Evolutionary conservation across 2,888 invertebrate species (phyloP).

Genomic region (Seladonia tumulorum): DNA sequence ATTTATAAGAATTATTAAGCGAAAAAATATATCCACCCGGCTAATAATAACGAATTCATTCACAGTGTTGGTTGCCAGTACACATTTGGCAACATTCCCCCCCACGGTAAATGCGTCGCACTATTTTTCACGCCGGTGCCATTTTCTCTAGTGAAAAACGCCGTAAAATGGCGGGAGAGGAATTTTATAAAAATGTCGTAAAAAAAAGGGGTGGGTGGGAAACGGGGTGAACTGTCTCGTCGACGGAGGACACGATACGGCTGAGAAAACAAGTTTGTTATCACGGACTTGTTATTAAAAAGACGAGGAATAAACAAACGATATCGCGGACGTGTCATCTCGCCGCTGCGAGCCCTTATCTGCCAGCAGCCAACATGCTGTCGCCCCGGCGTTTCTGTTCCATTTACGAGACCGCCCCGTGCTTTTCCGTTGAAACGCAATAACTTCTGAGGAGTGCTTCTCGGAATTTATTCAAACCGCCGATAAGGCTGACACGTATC

Average conservation of each 20-base stretch:
- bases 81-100: not conserved
- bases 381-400: conserved; percentile 1
- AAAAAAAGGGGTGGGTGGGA: not conserved
- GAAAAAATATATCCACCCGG: too few species aligned
- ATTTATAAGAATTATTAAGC: too few species aligned
- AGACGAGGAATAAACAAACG: conserved; percentile 14
- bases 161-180: too few species aligned
- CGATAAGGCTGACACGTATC: conserved; percentile 12
- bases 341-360: not conserved
- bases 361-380: not conserved
- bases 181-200: not conserved
- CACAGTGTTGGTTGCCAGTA: not conserved
- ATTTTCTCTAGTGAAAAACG: not conserved
- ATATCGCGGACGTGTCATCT: conserved; percentile 15
- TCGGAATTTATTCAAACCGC: conserved; percentile 16
- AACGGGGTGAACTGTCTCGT: not conserved
- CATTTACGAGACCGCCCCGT: not conserved
- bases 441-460: conserved; percentile 12
- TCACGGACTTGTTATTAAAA: conserved; percentile 19
- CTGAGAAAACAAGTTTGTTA: conserved; percentile 16
- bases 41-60: not conserved
- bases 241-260: not conserved
- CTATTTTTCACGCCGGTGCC: not conserved
- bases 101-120: not conserved
- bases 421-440: conserved; percentile 24